Percentiles rank a stretch among this genome's conserved stretches.
These are phyloP conservation scores for Pogonocherus hispidulus DNA, from an alignment of 2,888 invertebrate genomes.

Conservation along the genomic window DNA sequence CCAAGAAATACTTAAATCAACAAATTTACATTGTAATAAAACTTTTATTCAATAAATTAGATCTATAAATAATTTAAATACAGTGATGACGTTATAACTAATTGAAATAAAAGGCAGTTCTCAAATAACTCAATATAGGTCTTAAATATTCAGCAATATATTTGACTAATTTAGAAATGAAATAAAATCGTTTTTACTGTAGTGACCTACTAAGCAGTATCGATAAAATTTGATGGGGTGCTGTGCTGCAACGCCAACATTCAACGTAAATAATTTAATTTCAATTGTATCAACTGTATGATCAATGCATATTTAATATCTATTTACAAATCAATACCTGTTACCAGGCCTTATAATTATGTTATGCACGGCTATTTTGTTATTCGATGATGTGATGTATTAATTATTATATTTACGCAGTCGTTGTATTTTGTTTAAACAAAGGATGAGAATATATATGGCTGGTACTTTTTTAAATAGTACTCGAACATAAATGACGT, in stretches of 20 bases:
- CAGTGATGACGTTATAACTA: no score
- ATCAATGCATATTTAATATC: conserved; percentile 13
- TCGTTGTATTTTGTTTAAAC: neutral
- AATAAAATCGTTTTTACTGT: neutral
- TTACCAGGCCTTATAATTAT: neutral
- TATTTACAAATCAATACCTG: conserved; percentile 12
- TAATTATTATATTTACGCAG: neutral
- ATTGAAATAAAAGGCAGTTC: no score
- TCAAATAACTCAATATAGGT: no score
- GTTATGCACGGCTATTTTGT: neutral
- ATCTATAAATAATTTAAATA: no score
- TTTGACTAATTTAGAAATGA: neutral
- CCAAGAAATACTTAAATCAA: no score
- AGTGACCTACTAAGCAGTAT: conserved; percentile 15
- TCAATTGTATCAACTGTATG: conserved; percentile 5
- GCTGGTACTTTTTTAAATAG: no score
- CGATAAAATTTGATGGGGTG: conserved; percentile 16
- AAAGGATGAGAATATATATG: neutral
- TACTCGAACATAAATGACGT: no score
- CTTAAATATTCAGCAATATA: no score
- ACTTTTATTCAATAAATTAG: no score
- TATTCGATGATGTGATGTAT: neutral
- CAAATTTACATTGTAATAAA: no score
- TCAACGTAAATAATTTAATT: conserved; percentile 30
- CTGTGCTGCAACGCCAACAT: conserved; percentile 11